Conservation (phyloP, 2,113 vertebrate genomes). For the Muntiacus muntjak region DNA sequence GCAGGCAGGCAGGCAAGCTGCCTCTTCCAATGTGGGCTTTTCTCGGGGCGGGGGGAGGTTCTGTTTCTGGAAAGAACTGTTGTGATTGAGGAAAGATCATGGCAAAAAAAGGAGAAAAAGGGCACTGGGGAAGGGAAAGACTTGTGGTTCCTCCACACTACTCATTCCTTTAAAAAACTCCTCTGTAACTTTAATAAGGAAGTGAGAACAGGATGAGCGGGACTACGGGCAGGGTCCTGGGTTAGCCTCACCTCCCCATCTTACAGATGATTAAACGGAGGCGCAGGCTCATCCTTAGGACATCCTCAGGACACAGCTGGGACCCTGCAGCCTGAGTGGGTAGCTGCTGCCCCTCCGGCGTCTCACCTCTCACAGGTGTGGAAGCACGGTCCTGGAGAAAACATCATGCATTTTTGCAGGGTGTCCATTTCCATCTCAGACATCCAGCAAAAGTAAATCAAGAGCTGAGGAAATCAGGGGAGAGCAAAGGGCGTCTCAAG, state of each 20-base stretch:
- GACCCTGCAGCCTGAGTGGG: neutral
- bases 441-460: constrained; percentile 11
- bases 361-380: neutral
- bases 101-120: neutral
- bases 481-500: neutral
- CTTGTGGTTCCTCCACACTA: neutral
- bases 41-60: neutral
- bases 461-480: neutral
- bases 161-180: neutral
- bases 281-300: neutral
- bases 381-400: neutral
- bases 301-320: neutral
- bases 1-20: neutral
- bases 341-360: rapidly evolving
- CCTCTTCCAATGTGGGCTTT: neutral
- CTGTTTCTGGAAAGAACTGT: constrained; percentile 18
- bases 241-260: neutral
- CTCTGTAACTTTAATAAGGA: neutral
- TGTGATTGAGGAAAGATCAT: neutral
- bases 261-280: neutral
- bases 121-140: rapidly evolving
- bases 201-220: neutral
- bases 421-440: neutral
- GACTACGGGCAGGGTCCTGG: rapidly evolving
- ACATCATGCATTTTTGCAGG: neutral